These are phyloP conservation scores for Biston betularia DNA, from an alignment of 2,888 invertebrate species.

Conservation along the genomic window DNA sequence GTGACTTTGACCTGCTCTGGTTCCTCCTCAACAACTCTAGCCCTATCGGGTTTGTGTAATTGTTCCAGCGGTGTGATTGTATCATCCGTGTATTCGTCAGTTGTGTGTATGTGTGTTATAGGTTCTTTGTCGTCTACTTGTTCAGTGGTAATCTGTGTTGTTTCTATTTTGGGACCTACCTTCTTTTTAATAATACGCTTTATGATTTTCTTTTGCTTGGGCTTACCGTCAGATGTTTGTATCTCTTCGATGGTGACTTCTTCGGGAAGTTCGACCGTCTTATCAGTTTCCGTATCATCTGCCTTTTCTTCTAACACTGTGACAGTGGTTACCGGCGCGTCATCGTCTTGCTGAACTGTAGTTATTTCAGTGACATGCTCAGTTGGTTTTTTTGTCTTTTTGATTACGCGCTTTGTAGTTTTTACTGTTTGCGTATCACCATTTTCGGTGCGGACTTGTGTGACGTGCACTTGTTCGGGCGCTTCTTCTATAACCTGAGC, in stretches of 20 bases:
- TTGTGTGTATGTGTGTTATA: neutral
- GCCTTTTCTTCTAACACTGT: constrained; percentile 39
- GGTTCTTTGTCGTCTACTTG: neutral
- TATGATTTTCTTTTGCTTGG: neutral
- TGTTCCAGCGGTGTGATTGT: neutral
- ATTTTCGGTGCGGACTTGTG: constrained; percentile 40
- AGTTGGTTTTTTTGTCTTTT: constrained; percentile 60
- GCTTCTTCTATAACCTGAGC: constrained; percentile 17
- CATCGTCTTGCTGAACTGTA: constrained; percentile 71
- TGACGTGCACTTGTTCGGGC: constrained; percentile 54
- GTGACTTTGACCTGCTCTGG: neutral
- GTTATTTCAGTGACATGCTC: constrained; percentile 75
- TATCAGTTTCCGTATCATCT: too few species aligned
- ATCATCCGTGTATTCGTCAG: neutral
- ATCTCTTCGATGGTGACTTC: neutral
- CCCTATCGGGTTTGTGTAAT: neutral
- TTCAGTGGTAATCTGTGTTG: neutral
- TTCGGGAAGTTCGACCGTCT: constrained; percentile 36
- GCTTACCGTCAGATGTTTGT: neutral
- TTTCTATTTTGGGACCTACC: neutral
- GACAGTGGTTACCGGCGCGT: constrained; percentile 59
- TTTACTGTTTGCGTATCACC: too few species aligned
- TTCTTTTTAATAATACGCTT: neutral
- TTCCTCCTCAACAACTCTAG: neutral
- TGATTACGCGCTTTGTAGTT: constrained; percentile 53